phyloP scores from a whole-genome alignment of 2,113 vertebrate species.

The Tyto alba region DNA sequence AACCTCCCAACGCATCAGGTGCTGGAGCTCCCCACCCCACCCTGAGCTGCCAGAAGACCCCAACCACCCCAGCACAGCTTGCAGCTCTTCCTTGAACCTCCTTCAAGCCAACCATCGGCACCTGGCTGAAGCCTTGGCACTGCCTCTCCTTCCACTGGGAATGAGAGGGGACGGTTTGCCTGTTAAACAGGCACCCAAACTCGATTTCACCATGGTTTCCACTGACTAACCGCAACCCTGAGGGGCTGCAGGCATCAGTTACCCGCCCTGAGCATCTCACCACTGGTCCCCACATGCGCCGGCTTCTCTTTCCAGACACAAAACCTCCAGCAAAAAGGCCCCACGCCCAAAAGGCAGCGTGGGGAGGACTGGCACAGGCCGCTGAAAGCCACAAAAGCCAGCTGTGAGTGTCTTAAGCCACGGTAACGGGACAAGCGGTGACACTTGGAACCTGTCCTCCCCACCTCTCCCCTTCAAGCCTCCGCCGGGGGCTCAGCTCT shows the following conservation, averaged over 20 bases:
- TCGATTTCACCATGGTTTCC: not conserved
- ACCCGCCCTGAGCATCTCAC: rapidly evolving
- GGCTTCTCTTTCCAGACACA: rapidly evolving
- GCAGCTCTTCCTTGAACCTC: too few species aligned
- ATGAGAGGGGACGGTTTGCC: rapidly evolving
- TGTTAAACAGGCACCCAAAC: not conserved
- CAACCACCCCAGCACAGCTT: not conserved
- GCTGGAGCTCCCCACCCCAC: not conserved
- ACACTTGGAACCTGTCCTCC: not conserved
- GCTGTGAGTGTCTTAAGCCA: rapidly evolving
- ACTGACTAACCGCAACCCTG: rapidly evolving
- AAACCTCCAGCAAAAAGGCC: rapidly evolving
- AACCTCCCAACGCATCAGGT: not conserved
- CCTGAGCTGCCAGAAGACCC: not conserved
- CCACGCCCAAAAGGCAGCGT: not conserved
- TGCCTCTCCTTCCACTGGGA: not conserved
- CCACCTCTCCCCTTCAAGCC: not conserved
- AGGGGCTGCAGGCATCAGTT: not conserved
- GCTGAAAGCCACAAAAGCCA: not conserved
- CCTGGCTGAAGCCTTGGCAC: not conserved
- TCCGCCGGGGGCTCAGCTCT: not conserved
- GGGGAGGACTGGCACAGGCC: too few species aligned
- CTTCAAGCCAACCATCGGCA: not conserved
- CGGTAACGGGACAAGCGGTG: rapidly evolving
- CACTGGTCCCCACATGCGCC: rapidly evolving